A percentile compares a stretch with the other conserved stretches of the same genome.
Conservation (phyloP, 2,113 vertebrate species). For the Catharus bicknelli region DNA sequence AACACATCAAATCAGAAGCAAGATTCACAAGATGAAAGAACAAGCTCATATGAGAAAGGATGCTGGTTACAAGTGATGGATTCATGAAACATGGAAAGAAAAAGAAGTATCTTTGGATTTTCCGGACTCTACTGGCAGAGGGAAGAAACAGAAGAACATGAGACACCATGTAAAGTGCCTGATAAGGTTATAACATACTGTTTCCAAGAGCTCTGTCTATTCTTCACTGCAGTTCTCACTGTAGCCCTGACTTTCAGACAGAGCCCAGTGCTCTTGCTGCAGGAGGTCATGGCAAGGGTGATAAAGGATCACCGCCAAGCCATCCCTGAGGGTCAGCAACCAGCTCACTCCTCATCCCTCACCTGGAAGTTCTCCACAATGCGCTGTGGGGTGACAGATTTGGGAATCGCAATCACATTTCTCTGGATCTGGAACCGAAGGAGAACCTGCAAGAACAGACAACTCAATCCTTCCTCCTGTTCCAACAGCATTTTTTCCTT, state of each 20-base stretch:
- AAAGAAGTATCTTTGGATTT: neutral
- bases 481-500: neutral
- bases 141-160: neutral
- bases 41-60: neutral
- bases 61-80: neutral
- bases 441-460: slow-evolving; percentile 77
- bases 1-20: neutral
- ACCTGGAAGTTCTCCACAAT: slow-evolving; percentile 92
- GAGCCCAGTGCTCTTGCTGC: neutral
- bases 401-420: slow-evolving; percentile 88
- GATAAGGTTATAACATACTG: neutral
- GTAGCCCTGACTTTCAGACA: neutral
- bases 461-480: neutral
- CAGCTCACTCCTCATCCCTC: neutral
- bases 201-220: neutral
- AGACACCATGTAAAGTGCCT: neutral
- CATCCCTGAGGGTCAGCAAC: neutral
- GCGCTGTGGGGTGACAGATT: slow-evolving; percentile 85
- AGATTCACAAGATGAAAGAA: neutral
- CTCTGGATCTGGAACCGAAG: slow-evolving; percentile 90
- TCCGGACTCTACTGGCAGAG: neutral
- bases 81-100: neutral
- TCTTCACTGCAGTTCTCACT: neutral
- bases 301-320: neutral
- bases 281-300: neutral